Conservation (phyloP, 2,113 vertebrate species). For the Tonatia bakeri region DNA sequence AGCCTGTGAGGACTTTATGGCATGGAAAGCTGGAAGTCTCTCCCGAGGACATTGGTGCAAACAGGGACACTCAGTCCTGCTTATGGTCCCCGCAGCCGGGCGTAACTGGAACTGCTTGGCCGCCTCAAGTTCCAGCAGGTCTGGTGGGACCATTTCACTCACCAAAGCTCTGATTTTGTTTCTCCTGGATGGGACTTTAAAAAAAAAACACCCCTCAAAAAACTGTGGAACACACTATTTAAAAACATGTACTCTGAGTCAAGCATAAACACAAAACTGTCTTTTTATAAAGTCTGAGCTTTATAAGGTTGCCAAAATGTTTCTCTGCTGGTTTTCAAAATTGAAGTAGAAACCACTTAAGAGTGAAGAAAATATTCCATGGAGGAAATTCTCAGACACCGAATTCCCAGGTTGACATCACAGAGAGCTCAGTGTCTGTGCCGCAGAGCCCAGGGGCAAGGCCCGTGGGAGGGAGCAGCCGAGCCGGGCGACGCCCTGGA, state of each 20-base stretch:
- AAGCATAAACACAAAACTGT: constrained; percentile 36
- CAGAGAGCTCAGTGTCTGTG: constrained; percentile 29
- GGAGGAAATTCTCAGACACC: constrained; percentile 30
- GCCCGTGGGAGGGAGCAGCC: not conserved
- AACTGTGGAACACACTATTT: not conserved
- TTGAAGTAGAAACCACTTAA: constrained; percentile 49
- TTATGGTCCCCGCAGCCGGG: not conserved
- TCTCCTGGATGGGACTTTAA: constrained; percentile 29
- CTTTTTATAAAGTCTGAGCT: constrained; percentile 40
- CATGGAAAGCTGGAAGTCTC: not conserved
- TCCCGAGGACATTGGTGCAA: not conserved
- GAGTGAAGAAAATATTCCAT: constrained; percentile 53
- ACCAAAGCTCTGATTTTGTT: not conserved
- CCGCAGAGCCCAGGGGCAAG: not conserved
- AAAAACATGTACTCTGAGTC: constrained; percentile 36
- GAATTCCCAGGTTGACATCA: not conserved
- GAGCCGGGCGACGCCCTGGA: not conserved
- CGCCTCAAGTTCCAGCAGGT: not conserved
- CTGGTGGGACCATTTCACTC: not conserved
- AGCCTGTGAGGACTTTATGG: not conserved
- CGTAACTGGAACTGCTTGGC: not conserved
- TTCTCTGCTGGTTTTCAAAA: constrained; percentile 46
- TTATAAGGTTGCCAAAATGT: constrained; percentile 52
- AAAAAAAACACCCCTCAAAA: constrained; percentile 21
- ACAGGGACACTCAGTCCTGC: not conserved